phyloP scores from a whole-genome alignment of 2,797 vertebrate species.

The Argentina silus region DNA sequence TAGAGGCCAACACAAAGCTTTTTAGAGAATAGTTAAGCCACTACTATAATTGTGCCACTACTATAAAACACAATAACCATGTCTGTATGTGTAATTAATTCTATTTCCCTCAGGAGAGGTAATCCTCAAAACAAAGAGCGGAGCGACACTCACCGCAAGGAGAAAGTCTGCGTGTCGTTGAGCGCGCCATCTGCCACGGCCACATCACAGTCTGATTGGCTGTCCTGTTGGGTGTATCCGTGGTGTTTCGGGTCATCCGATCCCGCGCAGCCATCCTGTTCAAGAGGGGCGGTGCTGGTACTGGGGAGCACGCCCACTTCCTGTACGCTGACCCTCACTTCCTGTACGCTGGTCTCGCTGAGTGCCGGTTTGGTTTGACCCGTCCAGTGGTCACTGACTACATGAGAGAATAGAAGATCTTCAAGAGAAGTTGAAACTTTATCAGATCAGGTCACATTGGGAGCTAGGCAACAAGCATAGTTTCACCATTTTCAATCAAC shows the following conservation, averaged over 20 bases:
- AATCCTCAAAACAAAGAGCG: neutral
- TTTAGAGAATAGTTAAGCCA: slow-evolving; percentile 1
- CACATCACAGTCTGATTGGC: slow-evolving; percentile 70
- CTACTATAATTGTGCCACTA: neutral
- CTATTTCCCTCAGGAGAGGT: neutral
- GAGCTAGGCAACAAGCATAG: slow-evolving; percentile 21
- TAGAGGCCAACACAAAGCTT: neutral
- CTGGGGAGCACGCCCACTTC: slow-evolving; percentile 75
- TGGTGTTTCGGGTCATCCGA: slow-evolving; percentile 64
- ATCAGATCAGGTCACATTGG: slow-evolving; percentile 63
- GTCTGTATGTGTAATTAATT: neutral
- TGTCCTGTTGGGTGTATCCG: slow-evolving; percentile 63
- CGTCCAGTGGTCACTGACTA: slow-evolving; percentile 86
- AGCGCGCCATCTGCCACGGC: slow-evolving; percentile 68
- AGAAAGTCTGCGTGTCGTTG: slow-evolving; percentile 60
- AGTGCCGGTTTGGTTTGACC: slow-evolving; percentile 73
- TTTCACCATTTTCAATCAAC: neutral
- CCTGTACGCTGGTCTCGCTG: slow-evolving; percentile 68
- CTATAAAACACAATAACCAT: neutral
- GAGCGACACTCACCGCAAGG: slow-evolving; percentile 69
- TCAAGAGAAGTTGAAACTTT: slow-evolving; percentile 77
- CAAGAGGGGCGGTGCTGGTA: slow-evolving; percentile 60
- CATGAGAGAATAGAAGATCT: slow-evolving; percentile 82
- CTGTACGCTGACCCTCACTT: slow-evolving; percentile 75
- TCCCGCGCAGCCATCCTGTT: slow-evolving; percentile 46